A percentile compares a stretch with the other conserved stretches of the same genome.
These are phyloP conservation scores for Melinaea marsaeus DNA, from an alignment of 2,888 invertebrate genomes.

Conservation along the genomic window DNA sequence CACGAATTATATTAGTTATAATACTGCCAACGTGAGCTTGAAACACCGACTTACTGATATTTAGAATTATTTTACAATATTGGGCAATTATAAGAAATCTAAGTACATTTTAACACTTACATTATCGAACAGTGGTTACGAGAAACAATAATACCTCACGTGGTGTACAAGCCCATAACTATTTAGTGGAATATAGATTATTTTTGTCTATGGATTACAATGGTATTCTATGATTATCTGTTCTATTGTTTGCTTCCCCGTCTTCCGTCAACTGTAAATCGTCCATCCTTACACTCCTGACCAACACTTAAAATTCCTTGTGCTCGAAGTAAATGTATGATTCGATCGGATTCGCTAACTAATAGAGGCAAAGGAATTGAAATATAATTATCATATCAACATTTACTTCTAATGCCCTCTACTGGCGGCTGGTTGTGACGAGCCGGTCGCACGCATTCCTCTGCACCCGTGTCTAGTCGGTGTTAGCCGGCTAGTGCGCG, in stretches of 20 bases:
- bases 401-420: conserved; percentile 48
- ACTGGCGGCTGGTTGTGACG: background rate
- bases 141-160: background rate
- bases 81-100: conserved; percentile 23
- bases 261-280: conserved; percentile 65
- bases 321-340: conserved; percentile 62
- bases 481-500: conserved; percentile 47
- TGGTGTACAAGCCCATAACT: conserved; percentile 30
- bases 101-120: background rate
- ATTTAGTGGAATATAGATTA: conserved; percentile 38
- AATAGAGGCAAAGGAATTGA: conserved; percentile 12
- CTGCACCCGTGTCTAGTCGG: conserved; percentile 13
- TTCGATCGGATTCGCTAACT: conserved; percentile 29
- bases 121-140: background rate
- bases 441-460: conserved; percentile 10
- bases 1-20: conserved; percentile 54
- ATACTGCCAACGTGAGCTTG: conserved; percentile 51
- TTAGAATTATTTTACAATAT: conserved; percentile 36
- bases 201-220: conserved; percentile 48
- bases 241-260: conserved; percentile 68
- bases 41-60: conserved; percentile 18
- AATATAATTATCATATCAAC: conserved; percentile 43
- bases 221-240: conserved; percentile 47
- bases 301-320: conserved; percentile 49
- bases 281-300: conserved; percentile 67